A percentile compares a stretch with the other conserved stretches of the same genome.
phyloP scores from a whole-genome alignment of 1,140 invertebrate species.

The Achroia grisella region DNA sequence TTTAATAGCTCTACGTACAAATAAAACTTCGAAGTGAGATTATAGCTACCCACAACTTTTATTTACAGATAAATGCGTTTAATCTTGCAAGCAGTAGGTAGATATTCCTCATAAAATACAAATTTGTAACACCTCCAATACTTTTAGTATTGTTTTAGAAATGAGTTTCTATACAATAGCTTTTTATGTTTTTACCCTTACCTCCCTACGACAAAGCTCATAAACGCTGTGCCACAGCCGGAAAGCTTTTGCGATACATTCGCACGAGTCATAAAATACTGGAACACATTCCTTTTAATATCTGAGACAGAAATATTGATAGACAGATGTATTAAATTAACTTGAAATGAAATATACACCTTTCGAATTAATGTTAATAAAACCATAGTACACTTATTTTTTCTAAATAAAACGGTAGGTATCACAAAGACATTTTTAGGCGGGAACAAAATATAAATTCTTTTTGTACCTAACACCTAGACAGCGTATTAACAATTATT shows the following conservation, averaged over 20 bases:
- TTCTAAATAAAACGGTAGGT: not conserved
- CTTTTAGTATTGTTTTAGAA: slow-evolving; percentile 64
- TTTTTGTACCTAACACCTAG: slow-evolving; percentile 38
- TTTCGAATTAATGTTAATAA: not conserved
- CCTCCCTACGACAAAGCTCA: slow-evolving; percentile 64
- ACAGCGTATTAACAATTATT: slow-evolving; percentile 39
- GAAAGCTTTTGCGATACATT: slow-evolving; percentile 35
- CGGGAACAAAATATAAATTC: slow-evolving; percentile 26
- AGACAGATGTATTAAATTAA: not conserved
- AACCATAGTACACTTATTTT: not conserved
- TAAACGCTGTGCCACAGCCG: slow-evolving; percentile 49
- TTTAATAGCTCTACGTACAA: slow-evolving; percentile 5
- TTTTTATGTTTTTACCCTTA: slow-evolving; percentile 60
- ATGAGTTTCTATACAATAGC: slow-evolving; percentile 61
- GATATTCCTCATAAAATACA: slow-evolving; percentile 43
- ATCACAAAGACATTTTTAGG: slow-evolving; percentile 16
- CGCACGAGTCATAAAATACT: slow-evolving; percentile 35
- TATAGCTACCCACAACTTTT: not conserved
- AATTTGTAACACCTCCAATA: slow-evolving; percentile 70
- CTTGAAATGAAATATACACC: too few relatives aligned
- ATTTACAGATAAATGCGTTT: slow-evolving; percentile 1
- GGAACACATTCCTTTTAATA: slow-evolving; percentile 56
- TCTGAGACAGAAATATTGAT: slow-evolving; percentile 55
- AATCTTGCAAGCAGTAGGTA: too few relatives aligned
- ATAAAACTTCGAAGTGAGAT: not conserved